Evolutionary conservation across 1,140 invertebrate species (phyloP).

Genomic region (Battus philenor): DNA sequence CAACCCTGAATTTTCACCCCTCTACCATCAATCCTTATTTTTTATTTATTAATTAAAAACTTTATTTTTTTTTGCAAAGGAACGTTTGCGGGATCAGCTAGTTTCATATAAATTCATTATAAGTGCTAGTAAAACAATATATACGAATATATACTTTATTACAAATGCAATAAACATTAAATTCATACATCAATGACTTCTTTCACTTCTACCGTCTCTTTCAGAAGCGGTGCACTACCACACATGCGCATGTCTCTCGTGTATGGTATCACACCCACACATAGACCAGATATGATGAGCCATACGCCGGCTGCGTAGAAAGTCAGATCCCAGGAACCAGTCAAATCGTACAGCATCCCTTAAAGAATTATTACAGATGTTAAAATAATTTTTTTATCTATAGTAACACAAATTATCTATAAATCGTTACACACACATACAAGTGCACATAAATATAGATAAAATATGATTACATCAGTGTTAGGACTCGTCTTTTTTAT

Average conservation of each 20-base stretch:
- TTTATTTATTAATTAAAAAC: no score
- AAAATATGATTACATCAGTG: background rate
- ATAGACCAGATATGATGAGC: slow-evolving; percentile 84
- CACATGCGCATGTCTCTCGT: slow-evolving; percentile 80
- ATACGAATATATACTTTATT: no score
- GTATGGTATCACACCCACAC: slow-evolving; percentile 81
- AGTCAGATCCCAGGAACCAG: slow-evolving; percentile 81
- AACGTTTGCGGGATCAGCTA: no score
- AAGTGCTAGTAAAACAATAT: no score
- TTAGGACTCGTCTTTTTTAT: background rate
- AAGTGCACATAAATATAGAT: slow-evolving; percentile 23
- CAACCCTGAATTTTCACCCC: no score
- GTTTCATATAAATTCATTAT: no score
- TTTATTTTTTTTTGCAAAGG: no score
- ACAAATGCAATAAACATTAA: no score
- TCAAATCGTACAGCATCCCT: slow-evolving; percentile 84
- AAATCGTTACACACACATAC: background rate
- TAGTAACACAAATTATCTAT: no score
- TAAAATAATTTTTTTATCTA: no score
- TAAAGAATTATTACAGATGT: slow-evolving; percentile 30
- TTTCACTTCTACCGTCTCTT: slow-evolving; percentile 59
- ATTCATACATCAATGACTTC: no score
- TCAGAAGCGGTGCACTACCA: slow-evolving; percentile 78
- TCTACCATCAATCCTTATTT: no score
- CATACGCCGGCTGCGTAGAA: slow-evolving; percentile 86